phyloP scores from a whole-genome alignment of 2,797 vertebrate species.

The Natrix natrix region DNA sequence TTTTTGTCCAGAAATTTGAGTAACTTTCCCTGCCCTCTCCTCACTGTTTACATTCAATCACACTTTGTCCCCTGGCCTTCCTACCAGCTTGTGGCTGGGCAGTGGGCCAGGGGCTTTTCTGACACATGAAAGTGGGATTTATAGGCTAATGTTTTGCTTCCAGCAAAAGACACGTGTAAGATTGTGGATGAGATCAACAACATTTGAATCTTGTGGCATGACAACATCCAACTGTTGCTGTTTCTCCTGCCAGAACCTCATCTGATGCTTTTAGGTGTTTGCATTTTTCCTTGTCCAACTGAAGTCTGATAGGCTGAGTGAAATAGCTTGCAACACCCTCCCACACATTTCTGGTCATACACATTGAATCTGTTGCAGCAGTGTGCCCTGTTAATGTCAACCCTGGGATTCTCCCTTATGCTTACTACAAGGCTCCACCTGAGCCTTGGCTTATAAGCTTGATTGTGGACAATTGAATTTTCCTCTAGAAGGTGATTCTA shows the following conservation, averaged over 20 bases:
- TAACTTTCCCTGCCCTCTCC: background rate
- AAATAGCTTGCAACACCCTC: conserved; percentile 13
- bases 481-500: background rate
- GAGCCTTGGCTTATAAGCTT: background rate
- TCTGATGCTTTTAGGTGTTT: background rate
- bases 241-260: conserved; percentile 48
- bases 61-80: conserved; percentile 20
- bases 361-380: background rate
- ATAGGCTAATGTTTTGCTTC: conserved; percentile 17
- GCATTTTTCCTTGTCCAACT: background rate
- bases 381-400: background rate
- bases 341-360: background rate
- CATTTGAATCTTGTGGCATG: conserved; percentile 26
- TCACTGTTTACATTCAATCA: background rate
- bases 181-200: conserved; percentile 12
- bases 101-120: conserved; percentile 29
- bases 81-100: conserved; percentile 18
- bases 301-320: background rate
- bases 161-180: background rate
- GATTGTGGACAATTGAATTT: background rate
- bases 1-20: background rate
- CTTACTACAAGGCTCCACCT: too few species aligned
- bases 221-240: conserved; percentile 60
- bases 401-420: conserved; percentile 1
- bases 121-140: conserved; percentile 24